Base-by-base conservation (phyloP, 2,113 vertebrate species). In the Accipiter cooperii region DNA sequence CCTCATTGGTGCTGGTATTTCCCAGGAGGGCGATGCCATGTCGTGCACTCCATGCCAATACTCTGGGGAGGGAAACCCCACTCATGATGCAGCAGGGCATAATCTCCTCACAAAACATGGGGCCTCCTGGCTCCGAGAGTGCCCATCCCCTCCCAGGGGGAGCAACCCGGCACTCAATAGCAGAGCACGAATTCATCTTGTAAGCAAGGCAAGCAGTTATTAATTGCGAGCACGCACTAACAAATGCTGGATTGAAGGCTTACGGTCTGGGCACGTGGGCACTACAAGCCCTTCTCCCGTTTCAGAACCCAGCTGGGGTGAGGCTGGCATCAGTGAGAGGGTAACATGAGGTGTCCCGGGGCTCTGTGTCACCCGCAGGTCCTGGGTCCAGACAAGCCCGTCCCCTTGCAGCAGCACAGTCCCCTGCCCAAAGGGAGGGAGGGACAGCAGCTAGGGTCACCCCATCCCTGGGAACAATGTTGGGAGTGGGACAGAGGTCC, bases 111-210 rank as follows among this genome's bases (percentile, higher is more conserved):
- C 36, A 81, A 64, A 75, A 51, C 24, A 63, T 4, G 1, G 38
- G 19, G 36, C 19, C 36, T 71, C 42, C 64, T 18, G 24, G 33
- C 49, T 44, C 47, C 3, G 2, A 52, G 17, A 68, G 24, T 0
- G 1, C 25, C 15, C 1, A 2, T 63, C 21, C 15, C 11, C 42
- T 52, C 13, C 40, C 25, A 18, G 24, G 51, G 34, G 2, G 4
- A 80, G 54, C 0, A 2, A 46, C 29, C 29, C 2, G 0, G 38
- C 1, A 2, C 46, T 61, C 55, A 64, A 33, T 2, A 51, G 24
- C 16, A 2, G 57, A 65, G 58, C 4, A 1, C 1, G 1, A 78
- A 40, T 33, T 47, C 38, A 73, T 28, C 46, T 47, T 3, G 0
- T 38, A 47, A 80, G 60, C 2, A 1, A 66, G 24, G 52, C 58